These are phyloP conservation scores for Colostygia pectinataria DNA, from an alignment of 2,888 invertebrate species.

Conservation along the genomic window DNA sequence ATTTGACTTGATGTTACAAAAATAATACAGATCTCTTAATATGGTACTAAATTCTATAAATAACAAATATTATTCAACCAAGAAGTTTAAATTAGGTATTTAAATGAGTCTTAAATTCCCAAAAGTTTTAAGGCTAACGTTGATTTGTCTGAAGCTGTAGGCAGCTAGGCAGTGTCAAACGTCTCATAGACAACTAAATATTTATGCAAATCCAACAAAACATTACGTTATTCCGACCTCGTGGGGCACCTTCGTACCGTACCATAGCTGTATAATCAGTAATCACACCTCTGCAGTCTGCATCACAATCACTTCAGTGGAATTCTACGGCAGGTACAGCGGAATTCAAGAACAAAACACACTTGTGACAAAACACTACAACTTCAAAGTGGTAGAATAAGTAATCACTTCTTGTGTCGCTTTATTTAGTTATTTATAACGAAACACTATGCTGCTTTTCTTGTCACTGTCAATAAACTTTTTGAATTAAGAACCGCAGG, in stretches of 20 bases:
- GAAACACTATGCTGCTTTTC: neutral
- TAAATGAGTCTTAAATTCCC: neutral
- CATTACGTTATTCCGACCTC: slow-evolving; percentile 29
- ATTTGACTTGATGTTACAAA: too few relatives aligned
- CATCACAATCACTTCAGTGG: slow-evolving; percentile 9
- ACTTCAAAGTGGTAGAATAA: slow-evolving; percentile 9
- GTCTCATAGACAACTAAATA: slow-evolving; percentile 19
- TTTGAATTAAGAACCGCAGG: neutral
- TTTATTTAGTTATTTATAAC: neutral
- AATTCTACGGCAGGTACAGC: neutral
- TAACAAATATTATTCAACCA: too few relatives aligned
- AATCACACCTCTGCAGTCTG: slow-evolving; percentile 20
- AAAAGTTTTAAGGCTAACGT: neutral
- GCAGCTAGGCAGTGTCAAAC: neutral
- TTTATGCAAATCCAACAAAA: slow-evolving; percentile 28
- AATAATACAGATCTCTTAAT: too few relatives aligned
- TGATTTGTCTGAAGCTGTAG: neutral
- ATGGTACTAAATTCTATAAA: too few relatives aligned
- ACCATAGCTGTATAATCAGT: slow-evolving; percentile 15
- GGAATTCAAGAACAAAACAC: slow-evolving; percentile 7
- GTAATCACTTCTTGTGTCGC: neutral
- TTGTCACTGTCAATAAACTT: slow-evolving; percentile 9
- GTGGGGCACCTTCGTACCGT: slow-evolving; percentile 18
- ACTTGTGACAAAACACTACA: slow-evolving; percentile 4
- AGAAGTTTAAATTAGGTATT: too few relatives aligned